Base-by-base conservation (phyloP, 2,797 vertebrate species). In the Sebastes trivittatus region DNA sequence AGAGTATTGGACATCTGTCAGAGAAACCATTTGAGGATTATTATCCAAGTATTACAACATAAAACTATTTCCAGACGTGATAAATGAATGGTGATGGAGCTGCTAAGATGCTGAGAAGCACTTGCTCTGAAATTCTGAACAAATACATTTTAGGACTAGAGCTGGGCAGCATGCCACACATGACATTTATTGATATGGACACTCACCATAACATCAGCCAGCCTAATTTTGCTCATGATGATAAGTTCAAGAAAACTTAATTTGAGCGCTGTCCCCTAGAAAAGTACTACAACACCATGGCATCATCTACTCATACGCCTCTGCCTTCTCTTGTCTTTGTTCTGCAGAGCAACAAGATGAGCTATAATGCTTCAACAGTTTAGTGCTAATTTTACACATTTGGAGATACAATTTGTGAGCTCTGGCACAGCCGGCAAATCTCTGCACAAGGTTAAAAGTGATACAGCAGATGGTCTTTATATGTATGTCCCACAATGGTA, bases 1-100 rank as follows among this genome's bases (percentile, higher is more conserved):
- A 56, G 23, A 66, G 11, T 70, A 59, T 14, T 23, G 34, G 55
- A 74, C 27, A 64, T 77, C 36, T 75, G 56, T 78, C 36, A 72
- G 11, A 72, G 22, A 64, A 75, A 78, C n/a, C 3, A 29, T 68
- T 22, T 58, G 13, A 63, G 36, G 10, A 69, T 49, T 66, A 66
- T 62, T 42, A 42, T 52, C 27, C 16, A 61, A 56, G 11, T 58
- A 70, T n/a, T n/a, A 2, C 36, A 68, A 69, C 52, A 66, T 55
- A 49, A 74, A 77, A 70, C 11, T 16, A 1, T 16, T 38, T 30
- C 27, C 25, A 66, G 38, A 61, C 4, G 11, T 36, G 65, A 75
- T 72, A n/a, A 54, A 76, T 36, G 6, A 69, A 30, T 20, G 52
- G 22, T 25, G 58, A 80, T 54, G 62, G 55, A 66, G 30, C 8